Evolutionary conservation across 2,113 vertebrate genomes (phyloP).

Genomic region (Thryonomys swinderianus): DNA sequence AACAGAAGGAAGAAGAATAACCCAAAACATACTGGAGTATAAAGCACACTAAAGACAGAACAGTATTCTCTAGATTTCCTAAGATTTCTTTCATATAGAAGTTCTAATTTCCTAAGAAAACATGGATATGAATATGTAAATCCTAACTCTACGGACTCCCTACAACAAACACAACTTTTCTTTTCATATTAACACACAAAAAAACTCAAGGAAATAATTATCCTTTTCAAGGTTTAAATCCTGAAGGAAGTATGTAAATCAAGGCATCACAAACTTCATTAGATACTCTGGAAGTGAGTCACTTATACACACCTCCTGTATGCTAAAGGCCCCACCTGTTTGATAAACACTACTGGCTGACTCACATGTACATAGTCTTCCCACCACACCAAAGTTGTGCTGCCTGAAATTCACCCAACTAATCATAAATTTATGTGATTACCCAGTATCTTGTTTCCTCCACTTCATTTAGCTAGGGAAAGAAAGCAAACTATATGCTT

Average conservation of each 20-base stretch:
- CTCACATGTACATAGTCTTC: neutral
- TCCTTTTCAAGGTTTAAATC: neutral
- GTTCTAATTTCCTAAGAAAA: slow-evolving; percentile 44
- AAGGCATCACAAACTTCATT: neutral
- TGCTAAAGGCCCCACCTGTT: neutral
- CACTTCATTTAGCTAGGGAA: neutral
- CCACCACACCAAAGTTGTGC: neutral
- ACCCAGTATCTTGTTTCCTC: neutral
- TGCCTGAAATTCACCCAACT: slow-evolving; percentile 24
- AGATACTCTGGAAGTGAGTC: neutral
- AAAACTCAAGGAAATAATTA: neutral
- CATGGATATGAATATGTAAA: neutral
- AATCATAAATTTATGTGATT: neutral
- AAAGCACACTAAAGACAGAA: neutral
- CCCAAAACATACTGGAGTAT: no score
- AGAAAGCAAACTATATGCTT: neutral
- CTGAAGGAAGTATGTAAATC: neutral
- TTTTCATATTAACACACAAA: slow-evolving; percentile 37
- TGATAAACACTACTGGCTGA: neutral
- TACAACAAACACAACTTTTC: neutral
- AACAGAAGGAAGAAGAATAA: neutral
- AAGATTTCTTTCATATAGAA: neutral
- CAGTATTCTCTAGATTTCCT: neutral
- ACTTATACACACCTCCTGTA: neutral
- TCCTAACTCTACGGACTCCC: neutral